These are phyloP conservation scores for Crocuta crocuta DNA, from an alignment of 2,113 vertebrate species.

Conservation along the genomic window DNA sequence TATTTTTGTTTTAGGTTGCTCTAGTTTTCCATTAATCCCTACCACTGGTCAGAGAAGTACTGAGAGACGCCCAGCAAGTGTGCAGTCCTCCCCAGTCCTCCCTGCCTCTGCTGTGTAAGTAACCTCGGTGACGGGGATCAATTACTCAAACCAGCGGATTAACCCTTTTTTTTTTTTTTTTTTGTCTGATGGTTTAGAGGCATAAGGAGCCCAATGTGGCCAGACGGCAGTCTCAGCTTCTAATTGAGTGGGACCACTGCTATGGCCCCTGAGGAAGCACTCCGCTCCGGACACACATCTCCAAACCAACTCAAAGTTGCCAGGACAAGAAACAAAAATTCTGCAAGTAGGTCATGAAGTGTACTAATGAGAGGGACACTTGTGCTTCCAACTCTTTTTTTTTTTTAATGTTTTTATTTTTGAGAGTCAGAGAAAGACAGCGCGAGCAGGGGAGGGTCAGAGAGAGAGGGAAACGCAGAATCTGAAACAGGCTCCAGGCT, in stretches of 20 bases:
- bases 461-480: no score
- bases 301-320: neutral
- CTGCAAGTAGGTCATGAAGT: neutral
- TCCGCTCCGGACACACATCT: neutral
- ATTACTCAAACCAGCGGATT: neutral
- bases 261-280: neutral
- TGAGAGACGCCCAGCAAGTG: neutral
- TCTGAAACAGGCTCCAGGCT: no score
- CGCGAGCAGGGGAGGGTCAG: no score
- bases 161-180: neutral
- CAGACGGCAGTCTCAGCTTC: neutral
- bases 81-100: neutral
- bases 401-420: no score
- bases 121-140: neutral
- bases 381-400: neutral
- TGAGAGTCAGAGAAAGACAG: no score
- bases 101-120: neutral
- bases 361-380: neutral
- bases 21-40: neutral
- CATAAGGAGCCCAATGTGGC: neutral
- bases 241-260: neutral
- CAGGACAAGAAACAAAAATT: neutral
- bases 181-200: neutral
- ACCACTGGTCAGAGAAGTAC: neutral
- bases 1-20: neutral